These are phyloP conservation scores for Aphidius colemani DNA, from an alignment of 2,888 invertebrate genomes.

Conservation along the genomic window DNA sequence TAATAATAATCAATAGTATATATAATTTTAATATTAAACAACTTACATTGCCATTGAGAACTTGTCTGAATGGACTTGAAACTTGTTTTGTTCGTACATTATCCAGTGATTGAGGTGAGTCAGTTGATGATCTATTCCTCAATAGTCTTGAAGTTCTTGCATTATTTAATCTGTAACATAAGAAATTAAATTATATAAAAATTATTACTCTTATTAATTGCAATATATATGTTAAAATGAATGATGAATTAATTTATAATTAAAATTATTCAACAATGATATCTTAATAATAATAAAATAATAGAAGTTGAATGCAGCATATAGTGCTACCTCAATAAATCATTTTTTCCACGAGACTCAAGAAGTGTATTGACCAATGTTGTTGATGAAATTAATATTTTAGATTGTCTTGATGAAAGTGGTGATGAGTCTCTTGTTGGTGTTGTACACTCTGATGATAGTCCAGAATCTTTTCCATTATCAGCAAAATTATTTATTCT, in stretches of 20 bases:
- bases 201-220: not conserved
- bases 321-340: slow-evolving; percentile 43
- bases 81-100: slow-evolving; percentile 51
- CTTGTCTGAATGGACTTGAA: slow-evolving; percentile 54
- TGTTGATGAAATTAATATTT: slow-evolving; percentile 33
- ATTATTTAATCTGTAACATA: slow-evolving; percentile 51
- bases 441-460: slow-evolving; percentile 56
- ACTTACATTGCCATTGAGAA: slow-evolving; percentile 51
- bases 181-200: slow-evolving; percentile 23
- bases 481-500: slow-evolving; percentile 36
- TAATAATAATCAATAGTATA: slow-evolving; percentile 3
- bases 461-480: slow-evolving; percentile 54
- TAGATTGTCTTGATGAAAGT: slow-evolving; percentile 42
- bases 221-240: not conserved
- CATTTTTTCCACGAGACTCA: slow-evolving; percentile 42
- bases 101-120: slow-evolving; percentile 62
- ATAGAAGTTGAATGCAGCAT: not conserved
- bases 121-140: slow-evolving; percentile 67
- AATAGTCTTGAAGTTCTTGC: slow-evolving; percentile 51
- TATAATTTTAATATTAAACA: not conserved
- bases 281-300: not conserved
- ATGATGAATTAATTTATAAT: not conserved
- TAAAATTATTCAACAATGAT: not conserved
- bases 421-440: slow-evolving; percentile 55
- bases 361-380: slow-evolving; percentile 40